Evolutionary conservation across 2,113 vertebrate genomes (phyloP), one percentile per base, ranked within the genome.

Genomic region (Tapirus terrestris): DNA sequence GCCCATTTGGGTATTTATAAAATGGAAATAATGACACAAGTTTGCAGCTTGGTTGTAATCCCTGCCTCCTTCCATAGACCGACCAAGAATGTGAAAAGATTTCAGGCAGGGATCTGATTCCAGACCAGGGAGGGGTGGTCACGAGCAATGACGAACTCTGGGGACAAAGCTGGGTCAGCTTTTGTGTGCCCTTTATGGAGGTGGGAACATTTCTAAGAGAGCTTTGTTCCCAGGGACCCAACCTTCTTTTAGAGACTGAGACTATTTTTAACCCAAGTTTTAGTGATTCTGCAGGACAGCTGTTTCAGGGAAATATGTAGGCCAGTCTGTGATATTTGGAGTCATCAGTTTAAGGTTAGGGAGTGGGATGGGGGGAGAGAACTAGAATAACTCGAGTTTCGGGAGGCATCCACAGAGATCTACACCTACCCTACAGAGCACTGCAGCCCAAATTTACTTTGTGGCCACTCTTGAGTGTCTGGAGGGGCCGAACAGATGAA

Each of bases 291-390:
- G 56, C 63, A 89, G 92, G 89, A 89, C 89, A 97, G 94, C 94
- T 96, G 97, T 98, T 98, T 95, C 73, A 87, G 85, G 92, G 72
- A 91, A 96, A 43, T 96, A 96, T 96, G 96, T 98, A 97, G 95
- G 96, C 92, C 96, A 97, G 91, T 87, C 93, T 93, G 77, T 63
- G 96, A 92, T 94, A 94, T 93, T 73, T 77, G 91, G 81, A 98
- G 91, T 96, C 97, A 97, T 97, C 72, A 8, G 86, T 89, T 89
- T 86, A 91, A 83, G 83, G 93, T 67, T 83, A 94, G 43, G 72
- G 89, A 96, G 92, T 97, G 97, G 89, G 94, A 73, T 82, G 95
- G 81, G 68, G 18, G 60, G 86, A 73, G 92, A 91, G 91, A 89
- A 76, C 81, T 31, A 75, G 95, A 98, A 96, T 81, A 96, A 89